Percentiles rank a stretch among this genome's conserved stretches.
Evolutionary conservation across 1,140 invertebrate genomes (phyloP).

Genomic region (Nasonia longicornis): DNA sequence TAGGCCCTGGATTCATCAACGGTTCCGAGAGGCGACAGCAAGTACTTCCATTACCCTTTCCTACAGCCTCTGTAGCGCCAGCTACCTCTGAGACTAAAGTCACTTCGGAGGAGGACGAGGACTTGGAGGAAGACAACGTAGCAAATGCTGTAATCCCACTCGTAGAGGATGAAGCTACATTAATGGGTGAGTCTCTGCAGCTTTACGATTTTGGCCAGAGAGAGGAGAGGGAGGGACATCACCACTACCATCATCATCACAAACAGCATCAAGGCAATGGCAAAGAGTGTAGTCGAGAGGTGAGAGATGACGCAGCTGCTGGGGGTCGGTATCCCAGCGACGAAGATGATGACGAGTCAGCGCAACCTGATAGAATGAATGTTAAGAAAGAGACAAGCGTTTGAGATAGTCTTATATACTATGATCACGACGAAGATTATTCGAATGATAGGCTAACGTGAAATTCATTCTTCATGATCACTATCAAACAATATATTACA

Average conservation of each 20-base stretch:
- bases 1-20: neutral
- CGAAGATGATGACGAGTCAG: slow-evolving; percentile 3
- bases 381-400: slow-evolving; percentile 66
- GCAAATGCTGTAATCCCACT: slow-evolving; percentile 27
- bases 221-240: neutral
- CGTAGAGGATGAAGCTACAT: neutral
- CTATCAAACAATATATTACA: neutral
- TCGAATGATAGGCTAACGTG: neutral
- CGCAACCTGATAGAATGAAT: slow-evolving; percentile 27
- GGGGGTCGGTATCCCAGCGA: slow-evolving; percentile 37
- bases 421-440: neutral
- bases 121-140: neutral
- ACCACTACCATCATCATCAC: slow-evolving; percentile 20
- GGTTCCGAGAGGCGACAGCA: neutral
- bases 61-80: neutral
- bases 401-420: slow-evolving; percentile 37
- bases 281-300: slow-evolving; percentile 19
- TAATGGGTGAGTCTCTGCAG: slow-evolving; percentile 12
- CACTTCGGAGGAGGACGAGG: slow-evolving; percentile 11
- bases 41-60: neutral
- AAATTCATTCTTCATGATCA: neutral
- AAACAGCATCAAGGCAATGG: slow-evolving; percentile 1
- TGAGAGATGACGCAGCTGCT: slow-evolving; percentile 42
- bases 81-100: slow-evolving; percentile 15
- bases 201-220: slow-evolving; percentile 34